Conservation (phyloP, 1,140 invertebrate species). For the Goniozus legneri region DNA sequence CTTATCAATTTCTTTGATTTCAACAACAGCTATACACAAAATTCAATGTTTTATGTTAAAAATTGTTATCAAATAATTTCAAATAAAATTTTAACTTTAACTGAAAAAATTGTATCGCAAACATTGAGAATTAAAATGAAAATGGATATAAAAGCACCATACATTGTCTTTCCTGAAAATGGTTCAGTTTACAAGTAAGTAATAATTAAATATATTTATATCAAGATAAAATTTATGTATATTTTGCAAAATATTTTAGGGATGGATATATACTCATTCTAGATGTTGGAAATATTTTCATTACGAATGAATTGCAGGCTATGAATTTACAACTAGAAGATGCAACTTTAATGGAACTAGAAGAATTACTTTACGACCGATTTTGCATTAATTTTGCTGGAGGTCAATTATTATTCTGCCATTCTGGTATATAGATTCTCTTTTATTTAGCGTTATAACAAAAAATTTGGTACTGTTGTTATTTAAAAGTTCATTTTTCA, state of each 20-base stretch:
- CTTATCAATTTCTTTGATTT: slow-evolving; percentile 72
- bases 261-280: slow-evolving; percentile 70
- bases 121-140: slow-evolving; percentile 70
- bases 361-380: slow-evolving; percentile 77
- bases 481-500: neutral
- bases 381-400: slow-evolving; percentile 68
- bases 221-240: neutral
- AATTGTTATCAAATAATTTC: slow-evolving; percentile 30
- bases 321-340: slow-evolving; percentile 67
- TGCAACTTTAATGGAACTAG: slow-evolving; percentile 77
- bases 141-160: slow-evolving; percentile 75
- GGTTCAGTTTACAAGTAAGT: slow-evolving; percentile 71
- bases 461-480: slow-evolving; percentile 18
- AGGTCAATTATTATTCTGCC: slow-evolving; percentile 58
- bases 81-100: slow-evolving; percentile 27
- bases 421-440: slow-evolving; percentile 32
- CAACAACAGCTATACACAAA: slow-evolving; percentile 35
- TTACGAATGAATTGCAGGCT: slow-evolving; percentile 75
- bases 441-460: neutral
- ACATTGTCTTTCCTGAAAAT: slow-evolving; percentile 74
- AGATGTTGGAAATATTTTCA: slow-evolving; percentile 68
- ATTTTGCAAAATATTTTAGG: slow-evolving; percentile 47
- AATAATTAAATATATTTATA: neutral
- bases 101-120: slow-evolving; percentile 47
- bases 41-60: slow-evolving; percentile 33